Evolutionary conservation across 2,113 vertebrate genomes (phyloP), one percentile per base, ranked within the genome.

Genomic region (Andinoacara biseriatus): DNA sequence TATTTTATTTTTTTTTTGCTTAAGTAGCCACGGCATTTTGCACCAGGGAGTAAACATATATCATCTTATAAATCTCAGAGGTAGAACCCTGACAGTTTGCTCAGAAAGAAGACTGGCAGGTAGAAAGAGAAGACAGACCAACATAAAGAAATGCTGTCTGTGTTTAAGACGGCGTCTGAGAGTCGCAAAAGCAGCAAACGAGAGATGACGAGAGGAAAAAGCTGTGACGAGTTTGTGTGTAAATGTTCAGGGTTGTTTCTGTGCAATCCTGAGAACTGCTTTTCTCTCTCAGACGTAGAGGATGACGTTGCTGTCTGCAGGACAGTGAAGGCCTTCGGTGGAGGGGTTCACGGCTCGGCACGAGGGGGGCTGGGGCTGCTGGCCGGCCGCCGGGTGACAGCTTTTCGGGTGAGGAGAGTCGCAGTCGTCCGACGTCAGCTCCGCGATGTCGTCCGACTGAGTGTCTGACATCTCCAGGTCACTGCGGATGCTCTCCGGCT

Each of bases 401-500:
- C 88, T 93, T 29, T 94, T 94, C 2, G 95, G 95, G 74, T 76
- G 96, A 20, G 97, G 97, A 54, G 98, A 98, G 92, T 97, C 97
- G 8, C 97, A 97, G 86, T 99, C 98, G 35, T 99, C 98, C 2
- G 97, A 99, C 61, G 97, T 98, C 76, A 99, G 95, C 94, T 99
- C 98, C 0, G 98, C 97, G 84, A 99, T 97, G 56, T 99, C 98
- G 1, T 99, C 98, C 0, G 98, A 99, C 87, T 99, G 98, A 1
- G 97, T 98, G 94, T 99, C 98, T 1, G 98, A 99, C 95, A 97
- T 98, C 94, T 99, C 98, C 95, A 98, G 96, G 95, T 99, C 98
- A 10, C 98, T 99, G 83, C 97, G 97, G 93, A 99, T 98, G 95
- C 98, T 99, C 94, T 99, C 98, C 0, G 98, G 98, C 93, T 99